Base-by-base conservation (phyloP, 2,113 vertebrate genomes). In the Odontophorus gujanensis region DNA sequence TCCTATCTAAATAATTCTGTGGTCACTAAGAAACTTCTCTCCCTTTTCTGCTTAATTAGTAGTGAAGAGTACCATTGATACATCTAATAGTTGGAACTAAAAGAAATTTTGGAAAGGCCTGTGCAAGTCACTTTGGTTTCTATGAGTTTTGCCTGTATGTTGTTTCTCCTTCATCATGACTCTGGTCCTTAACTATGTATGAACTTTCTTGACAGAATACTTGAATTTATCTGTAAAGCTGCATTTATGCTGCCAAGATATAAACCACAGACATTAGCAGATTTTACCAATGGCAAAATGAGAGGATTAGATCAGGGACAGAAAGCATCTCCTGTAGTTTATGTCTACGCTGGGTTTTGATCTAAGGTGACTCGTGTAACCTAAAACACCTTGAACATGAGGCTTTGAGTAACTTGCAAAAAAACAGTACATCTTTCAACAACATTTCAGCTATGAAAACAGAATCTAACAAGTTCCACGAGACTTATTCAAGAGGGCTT, bases 361-460 rank as follows among this genome's bases (percentile, higher is more conserved):
- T 48, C 6, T 34, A 10, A 45, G 4, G 11, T 26, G 22, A 71
- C 24, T n/a, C 63, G 50, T 1, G 5, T 59, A 63, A 62, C 42
- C 40, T 36, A 32, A 69, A 38, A 57, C 5, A 61, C 2, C 59
- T 30, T 17, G 19, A 81, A 51, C 6, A 67, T 38, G 34, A 71
- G n/a, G 20, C 15, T 22, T 13, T 18, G 72, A 51, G 17, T 26
- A 61, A 43, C 55, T 91, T 82, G 21, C 63, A 58, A 69, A 4
- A 90, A 47, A 93, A 79, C 50, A 85, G 34, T 36, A 50, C 21
- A 12, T 20, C 58, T 66, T 85, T 73, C 81, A 87, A 51, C 63
- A 2, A 5, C 7, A 57, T 87, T 79, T 82, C 30, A 65, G 20
- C n/a, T 48, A 22, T 40, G 75, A 65, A 95, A 89, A 61, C 51